Percentiles rank a stretch among this genome's conserved stretches.
Evolutionary conservation across 2,888 invertebrate species (phyloP).

Genomic region (Notodonta ziczac): DNA sequence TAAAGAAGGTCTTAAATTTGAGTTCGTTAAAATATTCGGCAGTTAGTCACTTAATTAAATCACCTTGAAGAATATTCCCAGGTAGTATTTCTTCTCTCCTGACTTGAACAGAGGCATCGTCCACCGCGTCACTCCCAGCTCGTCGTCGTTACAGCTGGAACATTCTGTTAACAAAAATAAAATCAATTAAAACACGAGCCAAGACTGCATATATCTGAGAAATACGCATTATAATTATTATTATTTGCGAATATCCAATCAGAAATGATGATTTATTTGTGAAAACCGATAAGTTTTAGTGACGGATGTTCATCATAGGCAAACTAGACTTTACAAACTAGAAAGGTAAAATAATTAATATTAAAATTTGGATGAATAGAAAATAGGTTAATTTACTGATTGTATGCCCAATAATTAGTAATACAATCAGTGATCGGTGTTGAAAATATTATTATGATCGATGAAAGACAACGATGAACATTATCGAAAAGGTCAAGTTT

Average conservation of each 20-base stretch:
- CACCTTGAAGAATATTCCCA: slow-evolving; percentile 98
- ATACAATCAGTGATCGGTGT: slow-evolving; percentile 12
- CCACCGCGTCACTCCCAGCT: slow-evolving; percentile 90
- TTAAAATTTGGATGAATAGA: slow-evolving; percentile 11
- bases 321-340: slow-evolving; percentile 7
- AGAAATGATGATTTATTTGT: slow-evolving; percentile 3
- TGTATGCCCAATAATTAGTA: slow-evolving; percentile 10
- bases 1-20: too few relatives aligned
- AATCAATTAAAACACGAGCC: neutral
- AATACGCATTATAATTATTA: too few relatives aligned
- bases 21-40: too few relatives aligned
- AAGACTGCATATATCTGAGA: too few relatives aligned
- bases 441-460: slow-evolving; percentile 19
- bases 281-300: neutral
- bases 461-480: slow-evolving; percentile 6
- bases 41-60: slow-evolving; percentile 39
- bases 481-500: slow-evolving; percentile 17
- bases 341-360: slow-evolving; percentile 14
- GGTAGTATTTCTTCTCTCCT: slow-evolving; percentile 94
- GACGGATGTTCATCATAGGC: neutral
- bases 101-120: slow-evolving; percentile 95
- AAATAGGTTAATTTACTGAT: slow-evolving; percentile 8
- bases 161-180: slow-evolving; percentile 85
- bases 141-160: slow-evolving; percentile 91
- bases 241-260: too few relatives aligned